Conservation (phyloP, 2,113 vertebrate species). For the Saimiri boliviensis region DNA sequence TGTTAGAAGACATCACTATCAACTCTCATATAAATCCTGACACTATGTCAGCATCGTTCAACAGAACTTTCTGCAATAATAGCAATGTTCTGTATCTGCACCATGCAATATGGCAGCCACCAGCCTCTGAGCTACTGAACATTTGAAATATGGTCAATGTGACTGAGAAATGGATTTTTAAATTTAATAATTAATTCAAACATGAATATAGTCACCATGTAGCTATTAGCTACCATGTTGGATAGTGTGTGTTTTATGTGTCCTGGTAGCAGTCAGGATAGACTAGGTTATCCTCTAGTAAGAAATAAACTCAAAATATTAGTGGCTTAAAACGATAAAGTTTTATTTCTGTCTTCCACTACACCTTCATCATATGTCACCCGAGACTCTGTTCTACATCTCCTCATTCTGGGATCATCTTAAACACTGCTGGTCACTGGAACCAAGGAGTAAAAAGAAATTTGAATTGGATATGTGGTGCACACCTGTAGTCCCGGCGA, state of each 20-base stretch:
- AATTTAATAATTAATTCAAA: neutral
- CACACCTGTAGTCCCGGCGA: neutral
- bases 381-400: neutral
- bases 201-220: neutral
- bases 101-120: neutral
- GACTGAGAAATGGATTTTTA: neutral
- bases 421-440: neutral
- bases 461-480: neutral
- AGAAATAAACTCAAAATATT: slow-evolving; percentile 10
- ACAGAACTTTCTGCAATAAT: neutral
- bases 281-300: neutral
- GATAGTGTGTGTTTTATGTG: neutral
- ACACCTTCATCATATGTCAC: neutral
- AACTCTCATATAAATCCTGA: neutral
- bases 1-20: neutral
- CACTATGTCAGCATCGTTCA: neutral
- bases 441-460: neutral
- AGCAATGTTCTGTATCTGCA: neutral
- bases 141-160: neutral
- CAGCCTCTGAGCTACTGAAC: neutral
- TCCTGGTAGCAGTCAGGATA: neutral
- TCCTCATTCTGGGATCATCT: neutral
- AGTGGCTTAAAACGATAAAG: neutral
- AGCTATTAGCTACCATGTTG: neutral
- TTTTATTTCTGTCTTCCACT: neutral